These are phyloP conservation scores for Bibio marci DNA, from an alignment of 2,888 invertebrate species.

Conservation along the genomic window DNA sequence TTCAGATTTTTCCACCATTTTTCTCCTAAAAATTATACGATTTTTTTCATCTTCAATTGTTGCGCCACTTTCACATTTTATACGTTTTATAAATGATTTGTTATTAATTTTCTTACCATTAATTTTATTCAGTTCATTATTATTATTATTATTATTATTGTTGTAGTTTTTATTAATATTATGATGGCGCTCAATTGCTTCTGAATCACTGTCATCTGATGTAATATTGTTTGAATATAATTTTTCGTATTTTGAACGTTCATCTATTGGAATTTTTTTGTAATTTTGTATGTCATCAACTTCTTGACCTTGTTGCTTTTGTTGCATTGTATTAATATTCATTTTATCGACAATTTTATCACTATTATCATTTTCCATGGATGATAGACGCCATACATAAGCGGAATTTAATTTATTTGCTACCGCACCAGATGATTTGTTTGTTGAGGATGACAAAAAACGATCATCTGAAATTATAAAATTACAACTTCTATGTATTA, in stretches of 20 bases:
- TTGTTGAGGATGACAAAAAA: too few species aligned
- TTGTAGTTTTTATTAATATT: constrained; percentile 7
- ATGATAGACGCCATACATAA: too few species aligned
- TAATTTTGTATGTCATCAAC: too few species aligned
- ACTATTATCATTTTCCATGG: too few species aligned
- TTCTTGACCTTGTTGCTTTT: too few species aligned
- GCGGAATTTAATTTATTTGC: too few species aligned
- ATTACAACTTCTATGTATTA: too few species aligned
- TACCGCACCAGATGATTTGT: too few species aligned
- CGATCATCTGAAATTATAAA: too few species aligned
- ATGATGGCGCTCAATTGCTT: not conserved
- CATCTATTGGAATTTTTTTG: constrained; percentile 41
- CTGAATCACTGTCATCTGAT: constrained; percentile 32
- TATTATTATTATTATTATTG: constrained; percentile 34
- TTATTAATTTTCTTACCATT: too few species aligned
- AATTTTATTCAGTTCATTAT: constrained; percentile 44
- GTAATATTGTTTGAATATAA: constrained; percentile 43
- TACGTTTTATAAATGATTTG: constrained; percentile 55
- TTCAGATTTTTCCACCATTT: constrained; percentile 31
- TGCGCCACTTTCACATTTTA: constrained; percentile 52
- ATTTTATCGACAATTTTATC: too few species aligned
- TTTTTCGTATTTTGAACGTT: constrained; percentile 62
- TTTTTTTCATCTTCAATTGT: constrained; percentile 41
- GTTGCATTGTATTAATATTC: too few species aligned
- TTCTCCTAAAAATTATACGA: constrained; percentile 31